Conservation (phyloP, 2,113 vertebrate genomes). For the Charina bottae region DNA sequence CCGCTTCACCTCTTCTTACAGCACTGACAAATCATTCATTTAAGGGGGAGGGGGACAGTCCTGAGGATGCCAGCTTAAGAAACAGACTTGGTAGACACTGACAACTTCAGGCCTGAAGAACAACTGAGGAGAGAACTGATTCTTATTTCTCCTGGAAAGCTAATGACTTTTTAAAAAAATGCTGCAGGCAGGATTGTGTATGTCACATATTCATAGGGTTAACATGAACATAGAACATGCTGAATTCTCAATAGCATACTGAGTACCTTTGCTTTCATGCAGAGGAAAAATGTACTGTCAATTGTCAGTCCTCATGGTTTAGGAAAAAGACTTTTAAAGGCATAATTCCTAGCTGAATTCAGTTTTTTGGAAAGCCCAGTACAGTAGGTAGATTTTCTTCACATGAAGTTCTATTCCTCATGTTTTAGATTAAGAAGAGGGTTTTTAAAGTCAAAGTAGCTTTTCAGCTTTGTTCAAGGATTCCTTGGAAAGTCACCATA, state of each 20-base stretch:
- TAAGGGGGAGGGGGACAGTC: background rate
- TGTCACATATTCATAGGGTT: background rate
- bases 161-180: background rate
- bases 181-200: background rate
- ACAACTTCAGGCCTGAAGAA: background rate
- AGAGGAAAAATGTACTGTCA: background rate
- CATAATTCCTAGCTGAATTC: background rate
- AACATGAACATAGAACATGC: background rate
- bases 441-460: background rate
- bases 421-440: background rate
- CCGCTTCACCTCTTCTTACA: background rate
- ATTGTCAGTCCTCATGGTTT: background rate
- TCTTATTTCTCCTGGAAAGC: background rate
- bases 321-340: background rate
- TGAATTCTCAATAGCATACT: background rate
- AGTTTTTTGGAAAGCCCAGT: background rate
- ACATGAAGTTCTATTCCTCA: background rate
- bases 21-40: background rate
- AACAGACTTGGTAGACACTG: background rate
- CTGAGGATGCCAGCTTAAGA: background rate
- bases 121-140: background rate
- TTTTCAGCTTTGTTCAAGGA: background rate
- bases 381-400: background rate
- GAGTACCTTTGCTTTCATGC: background rate
- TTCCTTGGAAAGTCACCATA: background rate